Evolutionary conservation across 2,797 vertebrate species (phyloP).

Genomic region (Brachymystax lenok): DNA sequence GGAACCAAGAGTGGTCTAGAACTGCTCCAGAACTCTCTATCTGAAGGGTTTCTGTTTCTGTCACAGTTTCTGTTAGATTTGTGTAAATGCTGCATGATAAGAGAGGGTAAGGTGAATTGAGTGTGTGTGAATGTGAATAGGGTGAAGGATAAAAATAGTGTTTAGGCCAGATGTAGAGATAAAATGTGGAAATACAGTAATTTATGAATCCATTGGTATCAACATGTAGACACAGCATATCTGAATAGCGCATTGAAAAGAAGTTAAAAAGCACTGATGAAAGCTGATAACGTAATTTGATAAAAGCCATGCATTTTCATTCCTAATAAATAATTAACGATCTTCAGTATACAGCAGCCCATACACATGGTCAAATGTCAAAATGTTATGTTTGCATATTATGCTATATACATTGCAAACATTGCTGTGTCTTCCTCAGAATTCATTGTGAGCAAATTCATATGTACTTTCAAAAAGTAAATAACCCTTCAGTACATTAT

Average conservation of each 20-base stretch:
- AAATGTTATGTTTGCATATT: background rate
- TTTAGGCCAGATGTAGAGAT: background rate
- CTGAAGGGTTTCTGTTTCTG: background rate
- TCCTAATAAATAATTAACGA: background rate
- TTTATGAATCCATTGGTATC: background rate
- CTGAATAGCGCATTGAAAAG: too few species aligned
- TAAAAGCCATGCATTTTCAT: background rate
- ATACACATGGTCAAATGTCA: background rate
- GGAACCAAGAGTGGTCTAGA: conserved; percentile 10
- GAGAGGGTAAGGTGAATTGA: conserved; percentile 52
- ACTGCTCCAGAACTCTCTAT: conserved; percentile 18
- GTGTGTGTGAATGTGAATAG: conserved; percentile 48
- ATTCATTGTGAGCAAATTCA: background rate
- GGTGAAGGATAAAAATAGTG: conserved; percentile 22
- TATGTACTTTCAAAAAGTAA: background rate
- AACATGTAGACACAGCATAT: background rate
- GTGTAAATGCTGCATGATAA: conserved; percentile 62
- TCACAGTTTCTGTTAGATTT: background rate
- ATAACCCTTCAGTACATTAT: background rate
- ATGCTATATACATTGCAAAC: background rate
- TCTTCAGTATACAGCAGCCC: background rate
- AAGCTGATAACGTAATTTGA: background rate
- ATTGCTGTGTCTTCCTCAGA: background rate
- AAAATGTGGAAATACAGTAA: background rate
- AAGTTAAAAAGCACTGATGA: too few species aligned